phyloP scores from a whole-genome alignment of 2,113 vertebrate genomes.

The Pachycephala philippinensis region DNA sequence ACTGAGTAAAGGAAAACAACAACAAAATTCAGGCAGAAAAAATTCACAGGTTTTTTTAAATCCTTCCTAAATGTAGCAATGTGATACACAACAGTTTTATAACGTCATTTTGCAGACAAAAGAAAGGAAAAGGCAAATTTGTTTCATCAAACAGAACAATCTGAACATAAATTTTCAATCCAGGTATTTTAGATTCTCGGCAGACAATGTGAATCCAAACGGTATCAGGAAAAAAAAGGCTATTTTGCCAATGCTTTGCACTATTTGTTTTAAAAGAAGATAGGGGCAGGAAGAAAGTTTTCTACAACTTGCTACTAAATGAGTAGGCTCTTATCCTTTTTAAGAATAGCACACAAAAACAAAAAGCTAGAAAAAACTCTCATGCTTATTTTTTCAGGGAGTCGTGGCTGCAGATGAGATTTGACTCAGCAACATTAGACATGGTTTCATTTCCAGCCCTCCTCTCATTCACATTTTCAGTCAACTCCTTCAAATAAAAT shows the following conservation, averaged over 20 bases:
- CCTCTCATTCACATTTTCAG: neutral
- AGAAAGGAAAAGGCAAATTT: neutral
- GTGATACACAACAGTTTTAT: neutral
- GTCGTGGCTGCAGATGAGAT: neutral
- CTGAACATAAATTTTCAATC: neutral
- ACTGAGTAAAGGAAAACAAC: neutral
- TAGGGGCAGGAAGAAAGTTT: neutral
- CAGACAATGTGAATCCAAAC: neutral
- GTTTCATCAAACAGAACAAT: neutral
- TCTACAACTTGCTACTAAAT: neutral
- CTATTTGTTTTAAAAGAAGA: neutral
- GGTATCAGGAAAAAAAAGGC: neutral
- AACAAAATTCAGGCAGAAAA: neutral
- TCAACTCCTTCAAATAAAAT: neutral
- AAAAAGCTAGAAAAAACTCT: neutral
- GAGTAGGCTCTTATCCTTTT: neutral
- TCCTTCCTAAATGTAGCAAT: neutral
- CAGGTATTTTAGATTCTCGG: neutral
- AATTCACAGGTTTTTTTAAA: rapidly evolving
- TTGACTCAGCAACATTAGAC: neutral
- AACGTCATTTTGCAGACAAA: neutral
- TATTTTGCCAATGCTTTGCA: neutral
- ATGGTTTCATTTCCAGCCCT: neutral
- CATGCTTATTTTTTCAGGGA: neutral
- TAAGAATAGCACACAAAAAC: neutral